Percentiles rank a stretch among this genome's conserved stretches.
Conservation (phyloP, 2,113 vertebrate genomes). For the Coreoperca whiteheadi region DNA sequence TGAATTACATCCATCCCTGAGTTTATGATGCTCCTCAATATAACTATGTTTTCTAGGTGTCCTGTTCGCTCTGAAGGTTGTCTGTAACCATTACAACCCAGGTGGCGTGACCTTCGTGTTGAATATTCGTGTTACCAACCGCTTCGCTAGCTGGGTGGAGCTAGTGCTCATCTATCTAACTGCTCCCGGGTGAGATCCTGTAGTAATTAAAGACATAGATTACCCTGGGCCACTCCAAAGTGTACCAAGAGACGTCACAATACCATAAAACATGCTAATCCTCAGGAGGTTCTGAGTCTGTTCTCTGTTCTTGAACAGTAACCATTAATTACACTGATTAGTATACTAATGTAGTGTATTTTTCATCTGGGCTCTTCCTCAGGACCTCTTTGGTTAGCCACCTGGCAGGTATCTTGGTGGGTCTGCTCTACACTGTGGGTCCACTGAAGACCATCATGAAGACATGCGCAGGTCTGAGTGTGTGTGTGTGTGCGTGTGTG, state of each 20-base stretch:
- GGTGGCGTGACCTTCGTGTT: background rate
- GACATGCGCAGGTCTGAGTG: background rate
- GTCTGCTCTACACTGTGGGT: background rate
- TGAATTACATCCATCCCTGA: too few relatives aligned
- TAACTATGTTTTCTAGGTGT: background rate
- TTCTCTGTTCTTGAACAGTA: too few relatives aligned
- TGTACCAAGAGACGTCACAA: too few relatives aligned
- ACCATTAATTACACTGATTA: too few relatives aligned
- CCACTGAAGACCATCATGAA: background rate
- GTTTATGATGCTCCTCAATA: background rate
- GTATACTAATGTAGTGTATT: too few relatives aligned
- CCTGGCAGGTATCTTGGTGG: constrained; percentile 14
- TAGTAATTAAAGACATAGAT: background rate
- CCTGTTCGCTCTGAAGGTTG: background rate
- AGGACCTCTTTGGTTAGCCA: background rate
- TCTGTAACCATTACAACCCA: background rate
- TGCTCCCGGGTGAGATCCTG: background rate
- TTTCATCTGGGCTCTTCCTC: background rate
- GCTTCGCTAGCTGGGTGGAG: background rate
- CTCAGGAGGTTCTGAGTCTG: too few relatives aligned
- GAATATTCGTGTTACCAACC: background rate
- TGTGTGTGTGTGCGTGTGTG: background rate
- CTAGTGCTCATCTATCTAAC: background rate
- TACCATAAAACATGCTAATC: too few relatives aligned
- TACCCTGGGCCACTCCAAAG: background rate